These are phyloP conservation scores for Zosterops pallidus DNA, from an alignment of 2,113 vertebrate genomes.

Conservation along the genomic window DNA sequence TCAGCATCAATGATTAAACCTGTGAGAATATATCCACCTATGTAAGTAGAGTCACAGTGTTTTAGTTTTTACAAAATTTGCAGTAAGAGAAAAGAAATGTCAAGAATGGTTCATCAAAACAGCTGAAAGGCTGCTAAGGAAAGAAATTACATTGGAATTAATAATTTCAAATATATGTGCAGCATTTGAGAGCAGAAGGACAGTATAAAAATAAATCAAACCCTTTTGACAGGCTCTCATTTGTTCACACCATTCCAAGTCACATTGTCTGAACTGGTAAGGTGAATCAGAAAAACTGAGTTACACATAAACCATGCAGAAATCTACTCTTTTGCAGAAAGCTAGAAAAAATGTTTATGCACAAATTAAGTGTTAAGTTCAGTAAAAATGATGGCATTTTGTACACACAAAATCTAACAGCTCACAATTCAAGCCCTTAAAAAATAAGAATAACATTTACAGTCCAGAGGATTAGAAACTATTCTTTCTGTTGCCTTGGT, in stretches of 20 bases:
- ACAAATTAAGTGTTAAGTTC: background rate
- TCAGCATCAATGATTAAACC: background rate
- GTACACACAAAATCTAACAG: background rate
- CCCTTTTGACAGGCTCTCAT: background rate
- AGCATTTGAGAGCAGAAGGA: slow-evolving; percentile 22
- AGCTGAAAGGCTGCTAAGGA: background rate
- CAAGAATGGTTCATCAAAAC: background rate
- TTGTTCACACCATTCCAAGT: slow-evolving; percentile 11
- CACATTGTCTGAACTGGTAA: background rate
- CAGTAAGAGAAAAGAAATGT: background rate
- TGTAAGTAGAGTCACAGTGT: background rate
- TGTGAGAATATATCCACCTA: background rate
- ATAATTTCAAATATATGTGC: background rate
- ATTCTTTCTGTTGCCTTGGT: background rate
- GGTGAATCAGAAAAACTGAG: background rate
- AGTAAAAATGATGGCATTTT: background rate
- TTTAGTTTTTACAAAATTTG: background rate
- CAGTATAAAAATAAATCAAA: slow-evolving; percentile 20
- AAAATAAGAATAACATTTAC: background rate
- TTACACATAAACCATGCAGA: background rate
- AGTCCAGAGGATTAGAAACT: background rate
- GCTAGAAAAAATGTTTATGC: background rate
- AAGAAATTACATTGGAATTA: background rate
- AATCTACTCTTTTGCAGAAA: background rate
- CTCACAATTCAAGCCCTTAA: background rate